Conservation (phyloP, 2,888 invertebrate genomes). For the Drosophila mulleri region DNA sequence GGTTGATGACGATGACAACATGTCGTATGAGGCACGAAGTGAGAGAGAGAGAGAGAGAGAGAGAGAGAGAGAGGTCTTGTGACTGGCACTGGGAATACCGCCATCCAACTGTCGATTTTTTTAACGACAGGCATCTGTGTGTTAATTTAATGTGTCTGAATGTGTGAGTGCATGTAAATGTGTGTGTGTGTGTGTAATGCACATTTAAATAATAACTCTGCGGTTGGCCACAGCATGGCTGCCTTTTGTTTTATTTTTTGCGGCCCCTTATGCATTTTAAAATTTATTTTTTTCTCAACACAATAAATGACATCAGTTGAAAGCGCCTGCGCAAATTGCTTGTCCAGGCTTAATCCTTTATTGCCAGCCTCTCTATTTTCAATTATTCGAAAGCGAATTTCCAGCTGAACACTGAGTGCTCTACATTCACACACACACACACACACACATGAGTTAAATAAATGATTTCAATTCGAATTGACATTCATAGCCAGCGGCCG, state of each 20-base stretch:
- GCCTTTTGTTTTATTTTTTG: constrained; percentile 66
- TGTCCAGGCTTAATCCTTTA: constrained; percentile 63
- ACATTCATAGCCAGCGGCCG: constrained; percentile 40
- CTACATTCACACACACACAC: not conserved
- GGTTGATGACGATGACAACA: constrained; percentile 73
- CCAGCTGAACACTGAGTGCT: constrained; percentile 14
- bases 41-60: not conserved
- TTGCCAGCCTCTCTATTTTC: constrained; percentile 43
- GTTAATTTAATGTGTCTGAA: constrained; percentile 39
- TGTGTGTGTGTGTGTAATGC: constrained; percentile 54
- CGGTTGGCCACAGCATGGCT: constrained; percentile 78
- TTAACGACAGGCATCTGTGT: constrained; percentile 51
- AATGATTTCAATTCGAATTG: constrained; percentile 62
- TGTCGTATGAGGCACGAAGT: constrained; percentile 58
- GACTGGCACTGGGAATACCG: constrained; percentile 38
- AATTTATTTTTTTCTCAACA: constrained; percentile 28
- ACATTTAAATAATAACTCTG: constrained; percentile 82
- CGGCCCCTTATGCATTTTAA: constrained; percentile 51
- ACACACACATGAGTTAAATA: constrained; percentile 4
- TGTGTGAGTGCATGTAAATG: constrained; percentile 30
- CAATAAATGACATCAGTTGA: constrained; percentile 66
- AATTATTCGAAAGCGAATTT: constrained; percentile 60
- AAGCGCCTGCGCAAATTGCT: constrained; percentile 80
- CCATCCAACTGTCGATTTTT: constrained; percentile 77
- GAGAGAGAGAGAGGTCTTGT: not conserved